Evolutionary conservation across 2,113 vertebrate genomes (phyloP).

Genomic region (Cheilinus undulatus): DNA sequence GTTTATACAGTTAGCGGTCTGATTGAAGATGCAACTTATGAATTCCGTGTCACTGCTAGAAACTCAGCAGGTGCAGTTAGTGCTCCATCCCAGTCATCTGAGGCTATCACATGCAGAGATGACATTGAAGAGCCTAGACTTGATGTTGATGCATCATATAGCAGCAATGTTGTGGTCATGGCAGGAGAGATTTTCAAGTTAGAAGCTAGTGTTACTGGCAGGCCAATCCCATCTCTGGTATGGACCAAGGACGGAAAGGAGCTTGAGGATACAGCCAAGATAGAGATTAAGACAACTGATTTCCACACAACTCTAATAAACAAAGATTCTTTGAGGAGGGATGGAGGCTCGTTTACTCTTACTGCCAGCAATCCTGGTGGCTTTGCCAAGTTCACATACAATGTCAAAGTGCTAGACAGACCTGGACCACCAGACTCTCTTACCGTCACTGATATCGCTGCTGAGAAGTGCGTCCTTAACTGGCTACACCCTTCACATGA

Average conservation of each 20-base stretch:
- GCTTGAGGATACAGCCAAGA: conserved; percentile 91
- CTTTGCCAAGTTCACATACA: conserved; percentile 95
- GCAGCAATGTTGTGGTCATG: conserved; percentile 90
- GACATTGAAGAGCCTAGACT: conserved; percentile 95
- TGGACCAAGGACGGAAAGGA: conserved; percentile 98
- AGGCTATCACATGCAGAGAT: conserved; percentile 94
- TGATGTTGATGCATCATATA: conserved; percentile 91
- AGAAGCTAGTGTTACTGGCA: conserved; percentile 92
- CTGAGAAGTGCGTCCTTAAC: conserved; percentile 95
- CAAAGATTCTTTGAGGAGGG: conserved; percentile 93
- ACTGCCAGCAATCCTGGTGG: conserved; percentile 97
- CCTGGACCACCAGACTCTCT: conserved; percentile 96
- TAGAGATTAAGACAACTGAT: conserved; percentile 93
- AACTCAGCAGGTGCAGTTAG: conserved; percentile 95
- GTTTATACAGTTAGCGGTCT: conserved; percentile 96
- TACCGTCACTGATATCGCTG: conserved; percentile 88
- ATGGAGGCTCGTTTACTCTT: conserved; percentile 91
- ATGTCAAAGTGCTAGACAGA: conserved; percentile 96
- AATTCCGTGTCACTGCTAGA: conserved; percentile 95
- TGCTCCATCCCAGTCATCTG: conserved; percentile 93
- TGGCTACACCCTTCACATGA: conserved; percentile 96
- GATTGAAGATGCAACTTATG: conserved; percentile 93
- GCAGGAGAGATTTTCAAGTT: conserved; percentile 95
- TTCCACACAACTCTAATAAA: conserved; percentile 91
- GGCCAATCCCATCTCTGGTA: conserved; percentile 91